Percentiles rank a stretch among this genome's conserved stretches.
phyloP scores from a whole-genome alignment of 2,888 invertebrate genomes.

The Ophraella communa region DNA sequence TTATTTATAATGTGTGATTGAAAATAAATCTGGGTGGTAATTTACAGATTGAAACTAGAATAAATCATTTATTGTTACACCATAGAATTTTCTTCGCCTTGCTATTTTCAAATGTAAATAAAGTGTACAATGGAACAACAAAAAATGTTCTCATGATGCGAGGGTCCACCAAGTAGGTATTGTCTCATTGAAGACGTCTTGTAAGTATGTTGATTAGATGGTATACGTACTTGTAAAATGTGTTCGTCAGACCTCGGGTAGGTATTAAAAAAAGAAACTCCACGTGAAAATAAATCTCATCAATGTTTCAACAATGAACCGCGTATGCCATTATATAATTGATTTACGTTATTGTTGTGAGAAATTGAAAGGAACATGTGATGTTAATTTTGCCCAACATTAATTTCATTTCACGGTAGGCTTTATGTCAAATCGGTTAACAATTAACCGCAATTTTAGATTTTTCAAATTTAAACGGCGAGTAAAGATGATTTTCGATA shows the following conservation, averaged over 20 bases:
- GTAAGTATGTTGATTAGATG: not conserved
- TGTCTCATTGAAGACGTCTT: not conserved
- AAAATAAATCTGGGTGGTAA: no score
- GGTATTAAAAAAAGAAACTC: not conserved
- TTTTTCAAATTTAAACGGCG: not conserved
- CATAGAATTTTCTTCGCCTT: no score
- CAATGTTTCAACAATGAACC: conserved; percentile 11
- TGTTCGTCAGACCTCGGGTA: not conserved
- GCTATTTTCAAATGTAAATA: no score
- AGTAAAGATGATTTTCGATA: not conserved
- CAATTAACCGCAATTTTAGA: conserved; percentile 3
- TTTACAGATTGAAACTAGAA: no score
- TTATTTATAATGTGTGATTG: no score
- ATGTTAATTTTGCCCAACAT: conserved; percentile 11
- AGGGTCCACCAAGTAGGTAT: not conserved
- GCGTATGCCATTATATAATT: conserved; percentile 21
- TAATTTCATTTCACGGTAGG: conserved; percentile 19
- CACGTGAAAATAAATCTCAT: conserved; percentile 5
- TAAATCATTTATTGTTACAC: no score
- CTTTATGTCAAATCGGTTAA: not conserved
- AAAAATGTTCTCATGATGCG: no score
- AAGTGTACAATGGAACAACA: no score
- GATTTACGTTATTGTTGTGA: conserved; percentile 22
- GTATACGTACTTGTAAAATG: not conserved
- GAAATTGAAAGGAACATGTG: conserved; percentile 7